Evolutionary conservation across 2,888 invertebrate species (phyloP), one percentile per base, ranked within the genome.

Genomic region (Notodonta ziczac): DNA sequence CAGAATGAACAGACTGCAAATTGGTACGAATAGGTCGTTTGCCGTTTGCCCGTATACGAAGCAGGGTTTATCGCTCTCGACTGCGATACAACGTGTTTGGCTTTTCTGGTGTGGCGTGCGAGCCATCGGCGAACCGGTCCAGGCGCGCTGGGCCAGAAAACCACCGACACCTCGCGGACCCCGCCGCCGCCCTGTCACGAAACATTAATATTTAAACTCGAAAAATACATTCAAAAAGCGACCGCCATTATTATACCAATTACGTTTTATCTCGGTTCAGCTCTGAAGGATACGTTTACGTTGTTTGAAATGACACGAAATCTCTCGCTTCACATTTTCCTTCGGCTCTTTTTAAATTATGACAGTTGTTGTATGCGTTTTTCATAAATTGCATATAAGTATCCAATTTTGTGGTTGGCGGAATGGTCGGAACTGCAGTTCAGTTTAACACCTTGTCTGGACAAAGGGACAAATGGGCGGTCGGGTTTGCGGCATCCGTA

Each of bases 91-190:
- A 84, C 85, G 82, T 86, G 89, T 90, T 89, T 87, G 82, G 86
- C 80, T 85, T 83, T 88, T 85, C 86, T 87, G 87, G 85, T 80
- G 81, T 85, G 82, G 88, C 87, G 88, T 85, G 88, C 85, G 82
- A 82, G 85, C 83, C 82, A 76, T 77, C 83, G 80, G 74, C 80
- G 86, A 92, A 93, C 93, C 92, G 93, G 93, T 93, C 91, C 79
- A 83, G 71, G 84, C 82, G 90, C 93, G 88, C 88, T 90, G 89
- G 87, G 85, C 89, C 93, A 92, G 92, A 93, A 93, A 93, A 91
- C 91, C 91, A 85, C 90, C 87, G 87, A 91, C 93, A 91, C 93
- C 91, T 91, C 87, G 84, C 86, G 75, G 76, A 78, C 79, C 76
- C 72, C 83, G 82, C 83, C 83, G 82, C 83, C 86, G 83, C 87